Conservation (phyloP, 1,140 invertebrate species). For the Pentalonia nigronervosa region DNA sequence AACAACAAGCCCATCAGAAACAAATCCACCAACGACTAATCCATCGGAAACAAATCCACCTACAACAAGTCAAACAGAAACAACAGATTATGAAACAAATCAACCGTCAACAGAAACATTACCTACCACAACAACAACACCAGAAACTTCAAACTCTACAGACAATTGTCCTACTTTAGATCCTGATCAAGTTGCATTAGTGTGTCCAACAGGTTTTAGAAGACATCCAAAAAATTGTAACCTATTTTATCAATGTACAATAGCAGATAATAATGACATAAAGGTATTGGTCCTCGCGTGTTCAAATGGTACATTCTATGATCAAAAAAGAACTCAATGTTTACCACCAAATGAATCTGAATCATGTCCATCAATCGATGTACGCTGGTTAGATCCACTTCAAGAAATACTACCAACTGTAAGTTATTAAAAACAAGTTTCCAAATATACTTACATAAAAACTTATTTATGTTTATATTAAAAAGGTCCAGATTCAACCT, state of each 20-base stretch:
- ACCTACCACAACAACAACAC: constrained; percentile 21
- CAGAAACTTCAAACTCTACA: constrained; percentile 35
- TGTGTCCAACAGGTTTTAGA: constrained; percentile 82
- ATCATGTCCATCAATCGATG: constrained; percentile 40
- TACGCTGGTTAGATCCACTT: background rate
- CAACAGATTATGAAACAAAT: constrained; percentile 51
- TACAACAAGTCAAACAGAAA: constrained; percentile 50
- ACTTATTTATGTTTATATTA: constrained; percentile 62
- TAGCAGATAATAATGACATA: constrained; percentile 72
- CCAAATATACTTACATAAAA: constrained; percentile 24
- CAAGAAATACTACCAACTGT: constrained; percentile 24
- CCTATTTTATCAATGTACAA: constrained; percentile 82
- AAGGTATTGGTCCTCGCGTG: constrained; percentile 78
- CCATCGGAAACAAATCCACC: constrained; percentile 49
- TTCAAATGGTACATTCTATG: constrained; percentile 77
- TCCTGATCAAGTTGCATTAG: constrained; percentile 72
- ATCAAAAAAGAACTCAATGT: constrained; percentile 77
- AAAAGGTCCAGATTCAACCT: constrained; percentile 71
- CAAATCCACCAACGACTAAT: constrained; percentile 33
- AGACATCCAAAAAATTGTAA: constrained; percentile 85
- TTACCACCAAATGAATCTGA: constrained; percentile 64
- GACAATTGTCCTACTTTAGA: constrained; percentile 61
- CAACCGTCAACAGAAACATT: constrained; percentile 56
- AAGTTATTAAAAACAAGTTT: constrained; percentile 39
- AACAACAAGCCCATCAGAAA: constrained; percentile 30